A percentile compares a stretch with the other conserved stretches of the same genome.
Conservation (phyloP, 2,797 vertebrate genomes). For the Argya squamiceps region DNA sequence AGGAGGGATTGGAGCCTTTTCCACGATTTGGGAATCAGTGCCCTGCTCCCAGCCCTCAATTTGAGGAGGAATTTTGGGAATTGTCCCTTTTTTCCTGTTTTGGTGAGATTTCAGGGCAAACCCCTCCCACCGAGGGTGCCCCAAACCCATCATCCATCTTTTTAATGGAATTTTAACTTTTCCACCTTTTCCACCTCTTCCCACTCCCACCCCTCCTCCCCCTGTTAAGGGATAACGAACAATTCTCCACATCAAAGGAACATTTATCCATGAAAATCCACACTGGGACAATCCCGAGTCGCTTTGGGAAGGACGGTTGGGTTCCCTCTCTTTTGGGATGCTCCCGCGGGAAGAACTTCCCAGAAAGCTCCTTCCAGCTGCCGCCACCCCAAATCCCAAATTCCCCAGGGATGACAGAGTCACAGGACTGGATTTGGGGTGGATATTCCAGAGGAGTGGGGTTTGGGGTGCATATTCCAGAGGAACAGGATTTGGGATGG, state of each 20-base stretch:
- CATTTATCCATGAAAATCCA: constrained; percentile 58
- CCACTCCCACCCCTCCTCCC: neutral
- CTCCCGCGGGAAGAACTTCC: neutral
- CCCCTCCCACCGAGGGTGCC: neutral
- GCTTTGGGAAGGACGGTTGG: neutral
- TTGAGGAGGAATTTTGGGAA: neutral
- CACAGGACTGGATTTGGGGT: too few relatives aligned
- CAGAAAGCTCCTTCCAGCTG: neutral
- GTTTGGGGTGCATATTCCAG: neutral
- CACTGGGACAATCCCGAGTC: neutral
- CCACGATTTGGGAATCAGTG: accelerated
- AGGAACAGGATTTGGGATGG: neutral
- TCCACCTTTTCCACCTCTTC: neutral
- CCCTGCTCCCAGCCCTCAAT: accelerated
- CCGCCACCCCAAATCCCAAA: neutral
- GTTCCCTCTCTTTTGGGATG: neutral
- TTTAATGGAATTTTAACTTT: neutral
- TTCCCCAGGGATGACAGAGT: neutral
- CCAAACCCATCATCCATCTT: accelerated
- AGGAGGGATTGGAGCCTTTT: accelerated
- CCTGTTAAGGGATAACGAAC: neutral
- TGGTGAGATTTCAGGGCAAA: neutral
- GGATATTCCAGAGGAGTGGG: neutral
- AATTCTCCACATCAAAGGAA: neutral
- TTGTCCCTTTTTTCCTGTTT: neutral